Percentiles rank a stretch among this genome's conserved stretches.
Evolutionary conservation across 2,797 vertebrate genomes (phyloP).

Genomic region (Sebastolobus alascanus): DNA sequence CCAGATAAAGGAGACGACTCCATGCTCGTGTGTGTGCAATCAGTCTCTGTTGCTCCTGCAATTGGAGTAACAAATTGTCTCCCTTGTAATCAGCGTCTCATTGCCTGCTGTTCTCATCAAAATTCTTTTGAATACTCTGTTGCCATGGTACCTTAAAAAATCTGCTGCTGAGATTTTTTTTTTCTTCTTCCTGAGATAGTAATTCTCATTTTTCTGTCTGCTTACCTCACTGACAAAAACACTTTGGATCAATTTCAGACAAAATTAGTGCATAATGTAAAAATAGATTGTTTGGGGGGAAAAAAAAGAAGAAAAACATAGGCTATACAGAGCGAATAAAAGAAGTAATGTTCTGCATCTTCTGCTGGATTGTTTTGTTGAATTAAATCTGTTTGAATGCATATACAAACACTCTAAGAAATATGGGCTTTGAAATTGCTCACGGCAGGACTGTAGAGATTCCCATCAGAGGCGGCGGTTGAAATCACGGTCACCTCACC

Average conservation of each 20-base stretch:
- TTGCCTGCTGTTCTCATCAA: conserved; percentile 85
- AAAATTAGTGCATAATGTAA: conserved; percentile 57
- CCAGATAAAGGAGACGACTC: conserved; percentile 51
- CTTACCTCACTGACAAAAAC: conserved; percentile 66
- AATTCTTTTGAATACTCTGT: conserved; percentile 86
- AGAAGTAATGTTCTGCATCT: conserved; percentile 18
- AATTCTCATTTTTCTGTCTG: conserved; percentile 62
- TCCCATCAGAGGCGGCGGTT: conserved; percentile 26
- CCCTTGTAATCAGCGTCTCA: conserved; percentile 81
- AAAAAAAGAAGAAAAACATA: not conserved
- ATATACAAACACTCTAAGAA: conserved; percentile 30
- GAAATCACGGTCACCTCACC: conserved; percentile 16
- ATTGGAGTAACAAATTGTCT: conserved; percentile 84
- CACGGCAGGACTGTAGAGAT: conserved; percentile 22
- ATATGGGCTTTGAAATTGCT: conserved; percentile 39
- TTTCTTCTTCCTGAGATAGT: conserved; percentile 64
- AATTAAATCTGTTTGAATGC: conserved; percentile 38
- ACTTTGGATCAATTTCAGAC: conserved; percentile 62
- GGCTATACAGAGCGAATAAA: conserved; percentile 7
- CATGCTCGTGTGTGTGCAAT: conserved; percentile 64
- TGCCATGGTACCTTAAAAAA: conserved; percentile 88
- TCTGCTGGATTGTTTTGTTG: conserved; percentile 26
- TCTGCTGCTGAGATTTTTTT: conserved; percentile 70
- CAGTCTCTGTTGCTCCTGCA: conserved; percentile 76
- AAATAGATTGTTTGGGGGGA: conserved; percentile 42